Percentiles rank a stretch among this genome's conserved stretches.
phyloP scores from a whole-genome alignment of 2,113 vertebrate genomes.

The Fregetta grallaria region DNA sequence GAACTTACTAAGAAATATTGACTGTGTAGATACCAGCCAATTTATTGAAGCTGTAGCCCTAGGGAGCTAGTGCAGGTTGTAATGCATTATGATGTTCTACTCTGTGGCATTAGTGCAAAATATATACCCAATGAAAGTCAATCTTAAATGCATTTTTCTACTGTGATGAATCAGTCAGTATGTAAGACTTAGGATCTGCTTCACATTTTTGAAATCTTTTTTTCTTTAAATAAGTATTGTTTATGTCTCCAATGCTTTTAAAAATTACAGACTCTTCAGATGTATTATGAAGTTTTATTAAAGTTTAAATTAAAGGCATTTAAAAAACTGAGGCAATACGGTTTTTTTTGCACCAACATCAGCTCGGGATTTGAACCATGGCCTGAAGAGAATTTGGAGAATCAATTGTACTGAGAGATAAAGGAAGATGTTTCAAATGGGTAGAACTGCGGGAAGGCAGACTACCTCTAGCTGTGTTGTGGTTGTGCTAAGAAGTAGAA shows the following conservation, averaged over 20 bases:
- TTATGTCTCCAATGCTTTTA: neutral
- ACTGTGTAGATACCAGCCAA: conserved; percentile 14
- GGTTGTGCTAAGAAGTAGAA: neutral
- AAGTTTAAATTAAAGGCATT: neutral
- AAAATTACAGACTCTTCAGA: neutral
- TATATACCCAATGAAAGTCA: neutral
- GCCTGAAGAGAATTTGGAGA: neutral
- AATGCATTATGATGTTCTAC: conserved; percentile 7
- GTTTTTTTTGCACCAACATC: neutral
- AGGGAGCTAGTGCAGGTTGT: neutral
- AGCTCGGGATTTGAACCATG: neutral
- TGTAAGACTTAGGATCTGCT: neutral
- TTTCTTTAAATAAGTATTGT: neutral
- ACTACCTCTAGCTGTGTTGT: neutral
- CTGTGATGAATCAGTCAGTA: neutral
- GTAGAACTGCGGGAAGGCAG: neutral
- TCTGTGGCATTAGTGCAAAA: neutral
- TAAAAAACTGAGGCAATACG: neutral
- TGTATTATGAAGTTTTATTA: neutral
- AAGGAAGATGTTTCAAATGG: neutral
- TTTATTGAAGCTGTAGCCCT: conserved; percentile 32
- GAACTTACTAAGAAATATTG: conserved; percentile 35
- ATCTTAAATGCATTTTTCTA: conserved; percentile 20
- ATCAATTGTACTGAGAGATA: neutral
- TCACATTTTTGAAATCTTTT: neutral